Evolutionary conservation across 2,113 vertebrate genomes (phyloP), one percentile per base, ranked within the genome.

Genomic region (Lampris incognitus): DNA sequence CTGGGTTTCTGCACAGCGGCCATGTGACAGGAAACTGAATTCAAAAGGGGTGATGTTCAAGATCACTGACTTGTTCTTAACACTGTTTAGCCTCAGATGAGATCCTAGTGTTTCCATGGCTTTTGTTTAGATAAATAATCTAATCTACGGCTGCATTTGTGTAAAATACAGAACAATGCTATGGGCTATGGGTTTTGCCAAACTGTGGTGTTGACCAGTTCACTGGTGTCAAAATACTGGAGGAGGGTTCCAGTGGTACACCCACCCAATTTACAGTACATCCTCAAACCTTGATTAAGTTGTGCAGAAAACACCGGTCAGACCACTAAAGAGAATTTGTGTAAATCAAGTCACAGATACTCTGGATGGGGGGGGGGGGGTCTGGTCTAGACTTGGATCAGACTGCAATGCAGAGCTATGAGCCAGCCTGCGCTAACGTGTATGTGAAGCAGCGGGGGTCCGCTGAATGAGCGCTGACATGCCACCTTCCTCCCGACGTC

Each of bases 321-420:
- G 24, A 84, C 55, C 41, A 46, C 42, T 58, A 72, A 63, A 73
- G 60, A 5, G 40, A 73, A 77, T 74, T 49, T 72, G 84, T 72
- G 82, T 71, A 87, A 79, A 85, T 74, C 72, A 74, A 66, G 62
- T 74, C 48, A 72, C 73, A 65, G 36, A 76, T 40, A 83, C 78
- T 74, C 49, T 24, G 80, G 78, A 59, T 48, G 66, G 75, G 8
- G 44, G 62, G 44, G 62, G 66, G 74, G 77, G 52, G 80, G 69
- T 64, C 87, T 61, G 72, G 83, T 86, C 83, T 81, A 82, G 77
- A 80, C 83, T 74, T 56, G 51, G 64, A 74, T 80, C 83, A 89
- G 74, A 89, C 90, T 92, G 91, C 91, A 93, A 83, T 92, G 91
- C 91, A 93, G 91, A 86, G 76, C 79, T 80, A 58, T 1, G 72